These are phyloP conservation scores for Coenonympha arcania DNA, from an alignment of 2,888 invertebrate species.

Conservation along the genomic window DNA sequence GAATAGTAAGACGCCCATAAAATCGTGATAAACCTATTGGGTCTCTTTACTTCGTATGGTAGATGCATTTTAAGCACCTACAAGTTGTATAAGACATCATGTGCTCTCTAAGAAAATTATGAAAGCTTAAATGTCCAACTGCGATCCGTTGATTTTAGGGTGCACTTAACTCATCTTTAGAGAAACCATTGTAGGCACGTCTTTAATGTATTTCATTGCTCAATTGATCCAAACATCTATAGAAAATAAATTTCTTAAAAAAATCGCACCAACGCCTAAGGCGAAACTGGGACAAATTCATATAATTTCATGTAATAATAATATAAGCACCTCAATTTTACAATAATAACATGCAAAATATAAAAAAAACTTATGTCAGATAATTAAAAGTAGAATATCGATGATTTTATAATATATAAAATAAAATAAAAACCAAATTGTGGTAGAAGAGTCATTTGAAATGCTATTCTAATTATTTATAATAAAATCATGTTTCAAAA, in stretches of 20 bases:
- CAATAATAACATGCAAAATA: slow-evolving; percentile 17
- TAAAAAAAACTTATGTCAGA: slow-evolving; percentile 10
- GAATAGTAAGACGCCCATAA: too few relatives aligned
- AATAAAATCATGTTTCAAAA: slow-evolving; percentile 8
- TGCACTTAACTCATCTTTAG: too few relatives aligned
- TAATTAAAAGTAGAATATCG: slow-evolving; percentile 9
- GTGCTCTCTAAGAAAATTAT: too few relatives aligned
- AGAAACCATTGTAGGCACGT: too few relatives aligned
- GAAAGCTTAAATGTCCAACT: too few relatives aligned
- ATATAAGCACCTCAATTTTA: slow-evolving; percentile 51
- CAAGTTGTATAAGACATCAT: too few relatives aligned
- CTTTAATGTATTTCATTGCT: slow-evolving; percentile 9
- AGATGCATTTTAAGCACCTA: too few relatives aligned
- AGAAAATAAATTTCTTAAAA: slow-evolving; percentile 41
- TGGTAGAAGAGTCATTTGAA: slow-evolving; percentile 7
- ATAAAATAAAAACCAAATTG: slow-evolving; percentile 4
- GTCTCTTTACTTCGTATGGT: too few relatives aligned
- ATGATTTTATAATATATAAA: slow-evolving; percentile 14
- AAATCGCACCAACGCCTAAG: slow-evolving; percentile 53
- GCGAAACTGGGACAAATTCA: slow-evolving; percentile 38
- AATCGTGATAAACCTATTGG: too few relatives aligned
- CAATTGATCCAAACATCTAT: slow-evolving; percentile 18
- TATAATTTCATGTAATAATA: slow-evolving; percentile 27
- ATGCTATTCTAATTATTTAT: slow-evolving; percentile 1
- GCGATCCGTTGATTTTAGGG: too few relatives aligned